A percentile compares a stretch with the other conserved stretches of the same genome.
These are phyloP conservation scores for Scatophagus argus DNA, from an alignment of 2,113 vertebrate genomes.

Conservation along the genomic window DNA sequence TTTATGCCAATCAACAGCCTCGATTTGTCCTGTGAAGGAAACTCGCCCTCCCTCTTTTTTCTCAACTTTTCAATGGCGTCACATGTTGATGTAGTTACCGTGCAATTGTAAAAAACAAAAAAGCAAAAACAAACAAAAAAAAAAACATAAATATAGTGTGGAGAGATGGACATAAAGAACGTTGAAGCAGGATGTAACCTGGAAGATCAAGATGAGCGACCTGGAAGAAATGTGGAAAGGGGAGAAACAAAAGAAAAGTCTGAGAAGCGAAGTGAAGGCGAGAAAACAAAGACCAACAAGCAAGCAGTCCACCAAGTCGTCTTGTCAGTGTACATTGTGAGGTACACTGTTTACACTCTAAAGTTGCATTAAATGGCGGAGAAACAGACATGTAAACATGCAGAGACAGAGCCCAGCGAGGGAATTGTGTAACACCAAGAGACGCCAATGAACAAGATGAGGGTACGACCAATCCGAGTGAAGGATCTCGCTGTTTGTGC, in stretches of 20 bases:
- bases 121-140: slow-evolving; percentile 19
- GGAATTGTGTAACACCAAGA: neutral
- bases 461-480: slow-evolving; percentile 23
- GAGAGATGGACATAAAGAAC: neutral
- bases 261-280: neutral
- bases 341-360: slow-evolving; percentile 56
- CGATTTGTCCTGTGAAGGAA: neutral
- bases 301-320: slow-evolving; percentile 3
- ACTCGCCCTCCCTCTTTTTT: slow-evolving; percentile 25
- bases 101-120: slow-evolving; percentile 73
- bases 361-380: neutral
- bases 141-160: neutral
- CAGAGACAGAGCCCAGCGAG: slow-evolving; percentile 1
- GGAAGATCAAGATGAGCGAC: slow-evolving; percentile 5
- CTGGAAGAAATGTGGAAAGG: neutral
- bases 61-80: slow-evolving; percentile 70
- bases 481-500: slow-evolving; percentile 29
- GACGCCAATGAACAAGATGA: neutral
- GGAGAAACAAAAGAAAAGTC: slow-evolving; percentile 4
- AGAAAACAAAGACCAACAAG: neutral
- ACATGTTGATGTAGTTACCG: slow-evolving; percentile 80
- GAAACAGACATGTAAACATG: slow-evolving; percentile 2
- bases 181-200: neutral
- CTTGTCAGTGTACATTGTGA: slow-evolving; percentile 31
- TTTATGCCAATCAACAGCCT: slow-evolving; percentile 26